Evolutionary conservation across 2,797 vertebrate species (phyloP), one percentile per base, ranked within the genome.

Genomic region (Muscicapa comitata): DNA sequence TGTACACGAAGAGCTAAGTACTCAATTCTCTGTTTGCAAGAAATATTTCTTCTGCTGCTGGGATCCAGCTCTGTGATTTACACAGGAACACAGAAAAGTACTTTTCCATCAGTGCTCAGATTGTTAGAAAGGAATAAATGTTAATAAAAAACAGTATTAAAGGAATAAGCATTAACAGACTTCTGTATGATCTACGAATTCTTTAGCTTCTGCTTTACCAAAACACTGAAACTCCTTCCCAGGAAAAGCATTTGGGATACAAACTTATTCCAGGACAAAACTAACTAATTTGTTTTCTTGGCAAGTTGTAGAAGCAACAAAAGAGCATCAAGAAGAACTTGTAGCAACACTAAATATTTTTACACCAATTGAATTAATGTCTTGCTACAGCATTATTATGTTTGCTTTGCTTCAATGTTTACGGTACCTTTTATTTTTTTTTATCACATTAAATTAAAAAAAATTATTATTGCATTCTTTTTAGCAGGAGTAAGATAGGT

Each of bases 1-100:
- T 37, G 23, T 71, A 75, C 76, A 95, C 57, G 75, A 43, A 40
- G 31, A 61, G 50, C 42, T 65, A 65, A 83, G 61, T 88, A 86
- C 66, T 94, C 58, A 66, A 29, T 75, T 90, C 51, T 76, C 42
- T 81, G 48, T 43, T 80, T 86, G 68, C 61, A 78, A 65, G 54
- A 91, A 78, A 58, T 54, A 68, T 87, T 82, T 94, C 53, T 75
- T 9, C 24, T 86, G 50, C 47, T 89, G 19, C 62, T 83, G 65
- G 47, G 78, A 94, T 77, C 45, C 16, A 54, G 51, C 61, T 57
- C 61, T 75, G 29, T 61, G 81, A 95, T 96, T 95, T 94, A 80
- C 61, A 77, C 86, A 67, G 21, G 85, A 89, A 68, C 72, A 74
- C 10, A 37, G 55, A 24, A 62, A 29, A 75, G 42, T 8, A n/a